Evolutionary conservation across 1,140 invertebrate species (phyloP), one percentile per base, ranked within the genome.

Genomic region (Sarcophaga peregrina): DNA sequence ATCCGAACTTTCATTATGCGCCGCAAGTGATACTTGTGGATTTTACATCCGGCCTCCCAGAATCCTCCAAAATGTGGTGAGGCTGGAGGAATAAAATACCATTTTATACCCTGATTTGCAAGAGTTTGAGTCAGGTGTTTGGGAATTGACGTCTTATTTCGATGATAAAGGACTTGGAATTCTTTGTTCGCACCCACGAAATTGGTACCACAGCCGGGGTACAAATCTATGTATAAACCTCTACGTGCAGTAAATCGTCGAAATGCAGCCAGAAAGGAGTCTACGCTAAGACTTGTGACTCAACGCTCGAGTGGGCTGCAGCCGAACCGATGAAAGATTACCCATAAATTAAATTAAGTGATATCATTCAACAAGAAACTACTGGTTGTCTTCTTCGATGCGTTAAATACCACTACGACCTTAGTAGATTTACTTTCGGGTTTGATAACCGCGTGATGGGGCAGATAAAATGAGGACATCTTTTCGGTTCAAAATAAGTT

Each of bases 281-380:
- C n/a, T n/a, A n/a, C 11, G 52, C 85, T 81, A 8, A 91, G 90
- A 84, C 88, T 91, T 0, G 91, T 91, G 2, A 20, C 20, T 20
- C 17, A 8, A 91, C 85, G 0, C 87, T 91, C 4, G 82, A 84
- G 3, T 91, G 76, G n/a, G n/a, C n/a, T n/a, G n/a, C n/a, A n/a
- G n/a, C n/a, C n/a, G n/a, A n/a, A n/a, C n/a, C n/a, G 86, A 11
- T 85, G 72, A 11, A 91, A 25, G 81, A 88, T n/a, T n/a, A n/a
- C n/a, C n/a, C n/a, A n/a, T n/a, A n/a, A n/a, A n/a, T n/a, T n/a
- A n/a, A n/a, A n/a, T n/a, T n/a, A n/a, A n/a, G n/a, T n/a, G n/a
- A 82, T 45, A 62, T 82, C 50, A 45, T 82, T 82, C 8, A 81
- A 45, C 62, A 15, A 50, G 45, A 9, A 68, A 3, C 50, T 20